Evolutionary conservation across 2,113 vertebrate genomes (phyloP).

Genomic region (Solea senegalensis): DNA sequence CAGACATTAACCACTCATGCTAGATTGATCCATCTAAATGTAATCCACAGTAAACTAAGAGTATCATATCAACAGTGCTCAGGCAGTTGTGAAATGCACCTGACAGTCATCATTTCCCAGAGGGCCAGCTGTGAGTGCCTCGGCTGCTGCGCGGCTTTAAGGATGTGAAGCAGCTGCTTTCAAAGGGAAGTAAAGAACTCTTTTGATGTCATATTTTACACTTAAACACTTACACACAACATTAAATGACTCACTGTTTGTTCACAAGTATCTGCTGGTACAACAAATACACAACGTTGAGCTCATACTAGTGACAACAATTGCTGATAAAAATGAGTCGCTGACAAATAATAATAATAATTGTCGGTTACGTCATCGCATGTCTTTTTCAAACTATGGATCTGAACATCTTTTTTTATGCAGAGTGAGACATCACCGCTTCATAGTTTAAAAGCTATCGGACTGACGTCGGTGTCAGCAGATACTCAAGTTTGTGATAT

Average conservation of each 20-base stretch:
- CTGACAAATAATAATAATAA: too few species aligned
- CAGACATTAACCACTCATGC: slow-evolving; percentile 12
- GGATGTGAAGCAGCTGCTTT: slow-evolving; percentile 11
- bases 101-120: slow-evolving; percentile 10
- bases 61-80: slow-evolving; percentile 1
- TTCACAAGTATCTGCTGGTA: neutral
- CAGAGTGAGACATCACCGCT: too few species aligned
- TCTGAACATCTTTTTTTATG: too few species aligned
- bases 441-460: too few species aligned
- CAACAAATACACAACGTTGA: too few species aligned
- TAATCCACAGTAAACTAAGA: slow-evolving; percentile 31
- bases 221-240: neutral
- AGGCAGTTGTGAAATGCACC: slow-evolving; percentile 11
- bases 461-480: too few species aligned
- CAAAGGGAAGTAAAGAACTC: neutral
- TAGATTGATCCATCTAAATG: slow-evolving; percentile 25
- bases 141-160: slow-evolving; percentile 1
- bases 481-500: too few species aligned
- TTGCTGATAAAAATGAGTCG: too few species aligned
- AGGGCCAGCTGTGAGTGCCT: slow-evolving; percentile 10
- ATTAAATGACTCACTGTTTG: neutral
- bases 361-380: too few species aligned
- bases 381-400: too few species aligned
- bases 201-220: neutral
- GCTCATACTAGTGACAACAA: too few species aligned